phyloP scores from a whole-genome alignment of 2,888 invertebrate genomes.

The Nephrotoma appendiculata region DNA sequence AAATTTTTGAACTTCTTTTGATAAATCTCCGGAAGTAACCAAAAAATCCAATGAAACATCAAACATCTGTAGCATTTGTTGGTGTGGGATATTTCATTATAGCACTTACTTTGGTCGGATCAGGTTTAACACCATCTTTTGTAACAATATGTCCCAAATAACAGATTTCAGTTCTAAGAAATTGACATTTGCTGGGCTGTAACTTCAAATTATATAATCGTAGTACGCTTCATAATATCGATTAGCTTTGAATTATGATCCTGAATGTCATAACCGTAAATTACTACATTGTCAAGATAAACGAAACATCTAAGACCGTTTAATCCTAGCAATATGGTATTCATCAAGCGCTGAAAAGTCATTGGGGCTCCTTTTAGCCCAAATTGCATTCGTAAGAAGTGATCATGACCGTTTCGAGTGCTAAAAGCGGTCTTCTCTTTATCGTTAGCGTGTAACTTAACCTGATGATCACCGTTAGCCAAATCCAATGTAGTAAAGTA shows the following conservation, averaged over 20 bases:
- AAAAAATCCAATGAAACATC: no score
- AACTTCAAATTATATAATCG: conserved; percentile 14
- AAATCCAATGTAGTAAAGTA: no score
- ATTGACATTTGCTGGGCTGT: conserved; percentile 16
- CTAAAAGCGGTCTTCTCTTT: no score
- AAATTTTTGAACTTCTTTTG: no score
- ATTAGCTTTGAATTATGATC: conserved; percentile 15
- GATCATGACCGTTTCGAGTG: not conserved
- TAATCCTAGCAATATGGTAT: not conserved
- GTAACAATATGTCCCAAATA: no score
- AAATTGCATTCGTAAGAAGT: not conserved
- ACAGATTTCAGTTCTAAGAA: conserved; percentile 12
- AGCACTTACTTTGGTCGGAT: no score
- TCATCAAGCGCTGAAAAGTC: not conserved
- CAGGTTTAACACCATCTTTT: no score
- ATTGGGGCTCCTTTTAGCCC: not conserved
- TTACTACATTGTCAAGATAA: not conserved
- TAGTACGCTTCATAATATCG: conserved; percentile 15
- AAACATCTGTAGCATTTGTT: not conserved
- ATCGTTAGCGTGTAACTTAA: no score
- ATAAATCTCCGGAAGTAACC: no score
- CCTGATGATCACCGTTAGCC: no score
- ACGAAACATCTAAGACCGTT: not conserved
- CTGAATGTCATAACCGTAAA: not conserved
- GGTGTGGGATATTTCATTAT: no score